Evolutionary conservation across 2,797 vertebrate genomes (phyloP).

Genomic region (Muraenolepis orangiensis): DNA sequence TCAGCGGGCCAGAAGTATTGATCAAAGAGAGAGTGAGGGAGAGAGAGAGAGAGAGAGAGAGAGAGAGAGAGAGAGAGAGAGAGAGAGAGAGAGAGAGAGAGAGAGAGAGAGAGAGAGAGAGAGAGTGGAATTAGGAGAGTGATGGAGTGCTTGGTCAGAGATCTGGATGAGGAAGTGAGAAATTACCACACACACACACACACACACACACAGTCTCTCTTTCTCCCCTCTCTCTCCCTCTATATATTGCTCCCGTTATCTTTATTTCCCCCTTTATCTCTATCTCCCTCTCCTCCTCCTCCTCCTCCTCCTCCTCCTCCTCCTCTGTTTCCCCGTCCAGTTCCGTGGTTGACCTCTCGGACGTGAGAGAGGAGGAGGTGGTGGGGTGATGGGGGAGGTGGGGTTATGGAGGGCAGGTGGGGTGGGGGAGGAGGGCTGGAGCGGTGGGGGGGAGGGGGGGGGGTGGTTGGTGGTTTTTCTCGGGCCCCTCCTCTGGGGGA

Average conservation of each 20-base stretch:
- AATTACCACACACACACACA: not conserved
- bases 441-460: too few species aligned
- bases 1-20: conserved; percentile 62
- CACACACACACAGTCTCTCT: too few species aligned
- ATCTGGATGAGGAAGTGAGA: not conserved
- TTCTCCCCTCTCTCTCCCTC: too few species aligned
- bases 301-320: not conserved
- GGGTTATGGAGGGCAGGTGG: too few species aligned
- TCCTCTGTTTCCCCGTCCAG: not conserved
- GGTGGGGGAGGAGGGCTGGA: too few species aligned
- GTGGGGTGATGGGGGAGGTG: too few species aligned
- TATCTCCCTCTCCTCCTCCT: not conserved
- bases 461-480: not conserved
- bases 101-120: not conserved
- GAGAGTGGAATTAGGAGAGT: not conserved
- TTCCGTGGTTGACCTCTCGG: too few species aligned
- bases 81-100: conserved; percentile 8
- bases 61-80: conserved; percentile 36
- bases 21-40: conserved; percentile 43
- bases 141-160: conserved; percentile 3
- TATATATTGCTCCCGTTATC: too few species aligned
- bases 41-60: not conserved
- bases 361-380: too few species aligned
- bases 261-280: too few species aligned
- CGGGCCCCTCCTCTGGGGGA: not conserved